Percentiles rank a stretch among this genome's conserved stretches.
Conservation (phyloP, 2,113 vertebrate species). For the Verasper variegatus region DNA sequence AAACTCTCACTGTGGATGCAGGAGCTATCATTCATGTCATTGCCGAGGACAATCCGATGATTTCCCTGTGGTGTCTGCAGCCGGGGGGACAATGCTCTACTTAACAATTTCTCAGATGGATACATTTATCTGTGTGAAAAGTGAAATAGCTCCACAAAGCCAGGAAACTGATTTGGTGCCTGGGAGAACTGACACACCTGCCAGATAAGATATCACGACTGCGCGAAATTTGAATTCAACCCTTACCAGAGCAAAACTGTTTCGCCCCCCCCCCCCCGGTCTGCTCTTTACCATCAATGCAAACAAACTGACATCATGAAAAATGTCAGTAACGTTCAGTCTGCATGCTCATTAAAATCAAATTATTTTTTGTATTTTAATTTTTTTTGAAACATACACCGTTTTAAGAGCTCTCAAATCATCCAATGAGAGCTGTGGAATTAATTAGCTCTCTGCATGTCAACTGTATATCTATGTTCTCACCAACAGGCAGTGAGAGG, state of each 20-base stretch:
- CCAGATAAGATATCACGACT: slow-evolving; percentile 56
- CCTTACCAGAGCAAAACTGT: not conserved
- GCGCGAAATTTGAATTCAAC: slow-evolving; percentile 53
- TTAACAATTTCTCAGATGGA: slow-evolving; percentile 71
- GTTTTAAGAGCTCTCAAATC: not conserved
- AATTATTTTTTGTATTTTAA: no score
- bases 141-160: slow-evolving; percentile 55
- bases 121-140: slow-evolving; percentile 64
- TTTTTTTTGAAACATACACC: not conserved
- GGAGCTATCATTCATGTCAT: slow-evolving; percentile 73
- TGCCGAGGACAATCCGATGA: slow-evolving; percentile 68
- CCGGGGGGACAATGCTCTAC: slow-evolving; percentile 64
- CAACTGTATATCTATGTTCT: not conserved
- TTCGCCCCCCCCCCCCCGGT: not conserved
- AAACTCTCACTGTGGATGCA: slow-evolving; percentile 60
- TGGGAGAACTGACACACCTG: slow-evolving; percentile 47
- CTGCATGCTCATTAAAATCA: not conserved
- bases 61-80: slow-evolving; percentile 73
- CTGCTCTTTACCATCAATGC: not conserved
- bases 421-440: not conserved
- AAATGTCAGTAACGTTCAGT: not conserved
- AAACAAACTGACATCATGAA: not conserved
- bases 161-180: slow-evolving; percentile 56
- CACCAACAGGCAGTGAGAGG: not conserved
- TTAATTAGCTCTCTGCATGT: not conserved